Base-by-base conservation (phyloP, 2,113 vertebrate species). In the Aphyosemion australe region DNA sequence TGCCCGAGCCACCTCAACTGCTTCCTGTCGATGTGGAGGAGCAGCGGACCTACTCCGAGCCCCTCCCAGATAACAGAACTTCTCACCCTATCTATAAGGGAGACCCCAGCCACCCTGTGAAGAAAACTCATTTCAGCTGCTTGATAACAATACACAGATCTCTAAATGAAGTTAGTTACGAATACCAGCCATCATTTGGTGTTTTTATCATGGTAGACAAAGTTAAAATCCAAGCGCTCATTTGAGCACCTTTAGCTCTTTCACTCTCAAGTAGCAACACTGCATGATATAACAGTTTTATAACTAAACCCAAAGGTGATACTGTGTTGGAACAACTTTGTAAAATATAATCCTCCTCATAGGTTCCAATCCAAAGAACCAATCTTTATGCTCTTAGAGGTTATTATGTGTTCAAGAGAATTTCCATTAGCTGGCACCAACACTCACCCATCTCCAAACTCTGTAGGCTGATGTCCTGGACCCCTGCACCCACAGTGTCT, bases 301-400 rank as follows among this genome's bases (percentile, higher is more conserved):
- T 49, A 58, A 21, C 18, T 20, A n/a, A 68, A 69, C 52, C 65
- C 20, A 58, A 46, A 65, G 37, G 59, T 42, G 14, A 65, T 34
- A n/a, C 47, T 67, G 43, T 76, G 19, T 69, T 62, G 0, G 19
- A 64, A 65, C 66, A 78, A 0, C 82, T 80, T 61, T 74, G 52
- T 18, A 68, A 41, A 34, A 32, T 16, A 65, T 80, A 72, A 50
- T 39, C 32, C 50, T 62, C 5, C 12, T 47, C 53, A 11, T 13
- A 42, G 53, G 49, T 48, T 53, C n/a, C 21, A 34, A 57, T 42
- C 19, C 26, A 26, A 34, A 68, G 47, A 47, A 14, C 16, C 53
- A 49, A 65, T 45, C 43, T 65, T 60, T 15, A 56, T 52, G 53
- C 56, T 61, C 45, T 62, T 31, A 20, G 12, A 21, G 37, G 49